phyloP scores from a whole-genome alignment of 2,888 invertebrate genomes.

The Lochmaea capreae region DNA sequence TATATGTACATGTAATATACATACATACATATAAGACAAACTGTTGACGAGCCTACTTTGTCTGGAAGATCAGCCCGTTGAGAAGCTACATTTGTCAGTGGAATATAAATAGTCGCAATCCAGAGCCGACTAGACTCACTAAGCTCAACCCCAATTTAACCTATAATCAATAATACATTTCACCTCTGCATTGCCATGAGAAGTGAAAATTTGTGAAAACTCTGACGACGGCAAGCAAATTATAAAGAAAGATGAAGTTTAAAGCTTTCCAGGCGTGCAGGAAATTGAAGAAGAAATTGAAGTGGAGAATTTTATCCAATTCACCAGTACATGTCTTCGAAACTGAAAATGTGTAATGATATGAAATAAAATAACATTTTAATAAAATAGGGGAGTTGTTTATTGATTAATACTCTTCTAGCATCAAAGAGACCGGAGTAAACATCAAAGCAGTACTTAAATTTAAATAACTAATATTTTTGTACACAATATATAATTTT shows the following conservation, averaged over 20 bases:
- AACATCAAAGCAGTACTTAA: constrained; percentile 1
- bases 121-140: too few species aligned
- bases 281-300: constrained; percentile 24
- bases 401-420: constrained; percentile 11
- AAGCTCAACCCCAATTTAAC: too few species aligned
- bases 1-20: too few species aligned
- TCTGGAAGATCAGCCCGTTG: too few species aligned
- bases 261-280: constrained; percentile 2
- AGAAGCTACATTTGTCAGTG: too few species aligned
- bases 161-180: background rate
- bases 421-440: background rate
- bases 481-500: background rate
- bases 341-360: background rate
- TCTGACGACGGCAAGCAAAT: constrained; percentile 9
- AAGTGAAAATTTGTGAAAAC: background rate
- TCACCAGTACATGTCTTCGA: background rate
- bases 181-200: background rate
- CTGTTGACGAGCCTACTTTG: too few species aligned
- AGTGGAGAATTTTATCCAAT: background rate
- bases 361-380: background rate
- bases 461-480: background rate
- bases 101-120: too few species aligned
- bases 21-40: too few species aligned
- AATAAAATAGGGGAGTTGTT: background rate
- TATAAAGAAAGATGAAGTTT: constrained; percentile 18